These are phyloP conservation scores for Meandrusa payeni DNA, from an alignment of 2,888 invertebrate genomes.

Conservation along the genomic window DNA sequence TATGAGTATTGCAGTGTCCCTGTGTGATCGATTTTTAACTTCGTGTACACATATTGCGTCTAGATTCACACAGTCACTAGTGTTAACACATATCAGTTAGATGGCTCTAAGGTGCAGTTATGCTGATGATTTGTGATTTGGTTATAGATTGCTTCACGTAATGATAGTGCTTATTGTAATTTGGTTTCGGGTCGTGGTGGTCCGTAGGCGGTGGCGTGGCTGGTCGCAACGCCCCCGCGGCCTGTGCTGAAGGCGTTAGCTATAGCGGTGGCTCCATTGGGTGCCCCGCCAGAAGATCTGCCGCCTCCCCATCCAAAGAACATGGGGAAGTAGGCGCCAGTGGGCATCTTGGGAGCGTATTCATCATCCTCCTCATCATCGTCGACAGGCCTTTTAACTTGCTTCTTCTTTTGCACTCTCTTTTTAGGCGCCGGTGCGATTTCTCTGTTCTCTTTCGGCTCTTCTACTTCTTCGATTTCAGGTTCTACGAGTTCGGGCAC, in stretches of 20 bases:
- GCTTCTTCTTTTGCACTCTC: constrained; percentile 59
- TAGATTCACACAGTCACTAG: constrained; percentile 6
- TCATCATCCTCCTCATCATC: constrained; percentile 77
- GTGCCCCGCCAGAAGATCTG: constrained; percentile 58
- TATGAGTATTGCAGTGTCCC: constrained; percentile 7
- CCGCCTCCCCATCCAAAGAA: constrained; percentile 77
- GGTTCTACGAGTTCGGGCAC: constrained; percentile 58
- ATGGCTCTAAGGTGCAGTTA: constrained; percentile 25
- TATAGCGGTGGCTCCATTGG: constrained; percentile 84
- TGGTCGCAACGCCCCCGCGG: constrained; percentile 85
- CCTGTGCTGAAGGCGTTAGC: constrained; percentile 88
- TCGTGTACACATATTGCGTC: constrained; percentile 1
- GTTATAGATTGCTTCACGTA: constrained; percentile 26
- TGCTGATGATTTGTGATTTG: constrained; percentile 17
- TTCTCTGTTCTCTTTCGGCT: constrained; percentile 54
- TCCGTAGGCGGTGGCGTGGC: constrained; percentile 87
- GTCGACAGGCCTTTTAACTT: constrained; percentile 54
- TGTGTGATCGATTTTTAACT: not conserved
- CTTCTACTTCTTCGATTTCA: constrained; percentile 57
- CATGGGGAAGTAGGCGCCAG: constrained; percentile 85
- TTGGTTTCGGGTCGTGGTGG: constrained; percentile 73
- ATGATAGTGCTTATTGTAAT: constrained; percentile 39
- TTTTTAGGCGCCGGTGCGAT: constrained; percentile 45
- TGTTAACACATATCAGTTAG: constrained; percentile 21
- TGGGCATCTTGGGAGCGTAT: constrained; percentile 62